Evolutionary conservation across 92 coral and sea anemone species (phyloP).

Genomic region (Umimayanthus kanabou): DNA sequence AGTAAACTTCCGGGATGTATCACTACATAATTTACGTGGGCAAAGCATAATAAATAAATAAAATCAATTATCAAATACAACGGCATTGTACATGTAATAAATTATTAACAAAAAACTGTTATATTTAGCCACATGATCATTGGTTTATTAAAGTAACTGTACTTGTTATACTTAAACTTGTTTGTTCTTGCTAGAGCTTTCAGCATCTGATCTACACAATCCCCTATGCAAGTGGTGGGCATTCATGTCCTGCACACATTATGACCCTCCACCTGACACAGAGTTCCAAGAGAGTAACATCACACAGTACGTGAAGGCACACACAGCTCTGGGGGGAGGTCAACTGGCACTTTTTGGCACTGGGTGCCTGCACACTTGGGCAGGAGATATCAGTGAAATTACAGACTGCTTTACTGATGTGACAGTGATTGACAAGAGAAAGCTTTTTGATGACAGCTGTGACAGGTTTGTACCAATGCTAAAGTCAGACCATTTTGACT

Average conservation of each 20-base stretch:
- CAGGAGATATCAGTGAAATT: conserved; percentile 72
- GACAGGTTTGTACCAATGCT: conserved; percentile 54
- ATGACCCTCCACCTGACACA: conserved; percentile 81
- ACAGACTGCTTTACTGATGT: conserved; percentile 76
- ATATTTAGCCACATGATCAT: too few relatives aligned
- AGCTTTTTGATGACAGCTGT: conserved; percentile 94
- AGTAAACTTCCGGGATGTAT: too few relatives aligned
- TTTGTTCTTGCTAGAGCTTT: conserved; percentile 60
- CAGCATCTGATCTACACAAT: conserved; percentile 68
- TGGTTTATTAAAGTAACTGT: too few relatives aligned
- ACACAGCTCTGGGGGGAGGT: conserved; percentile 97
- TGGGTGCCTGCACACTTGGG: conserved; percentile 97
- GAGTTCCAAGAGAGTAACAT: conserved; percentile 69
- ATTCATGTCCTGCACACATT: conserved; percentile 93
- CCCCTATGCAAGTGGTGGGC: conserved; percentile 91
- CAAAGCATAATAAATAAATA: too few relatives aligned
- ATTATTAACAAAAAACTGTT: too few relatives aligned
- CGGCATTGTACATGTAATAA: too few relatives aligned
- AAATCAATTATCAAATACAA: too few relatives aligned
- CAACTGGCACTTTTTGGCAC: conserved; percentile 92
- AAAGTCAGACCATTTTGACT: too few relatives aligned
- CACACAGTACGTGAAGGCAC: conserved; percentile 82
- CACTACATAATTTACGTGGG: too few relatives aligned
- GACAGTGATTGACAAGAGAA: conserved; percentile 70
- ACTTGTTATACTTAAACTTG: too few relatives aligned